A percentile compares a stretch with the other conserved stretches of the same genome.
These are phyloP conservation scores for Calcarius ornatus DNA, from an alignment of 2,113 vertebrate genomes.

Conservation along the genomic window DNA sequence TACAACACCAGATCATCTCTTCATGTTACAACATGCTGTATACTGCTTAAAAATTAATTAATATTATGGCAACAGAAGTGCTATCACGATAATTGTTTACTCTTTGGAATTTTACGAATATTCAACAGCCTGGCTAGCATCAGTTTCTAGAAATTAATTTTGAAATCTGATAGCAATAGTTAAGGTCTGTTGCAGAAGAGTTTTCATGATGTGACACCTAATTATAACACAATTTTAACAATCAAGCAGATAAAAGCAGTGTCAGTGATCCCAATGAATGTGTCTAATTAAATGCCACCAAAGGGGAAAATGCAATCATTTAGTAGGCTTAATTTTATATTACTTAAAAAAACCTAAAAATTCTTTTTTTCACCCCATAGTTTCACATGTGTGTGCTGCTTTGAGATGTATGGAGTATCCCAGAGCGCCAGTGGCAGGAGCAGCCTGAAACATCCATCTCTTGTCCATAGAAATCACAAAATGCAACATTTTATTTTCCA, in stretches of 20 bases:
- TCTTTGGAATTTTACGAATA: conserved; percentile 33
- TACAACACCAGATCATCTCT: background rate
- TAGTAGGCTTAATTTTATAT: conserved; percentile 10
- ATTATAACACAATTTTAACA: conserved; percentile 53
- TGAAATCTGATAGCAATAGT: conserved; percentile 34
- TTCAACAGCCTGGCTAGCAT: conserved; percentile 5
- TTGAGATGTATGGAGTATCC: background rate
- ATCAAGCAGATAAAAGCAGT: conserved; percentile 13
- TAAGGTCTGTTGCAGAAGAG: conserved; percentile 31
- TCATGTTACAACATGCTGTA: background rate
- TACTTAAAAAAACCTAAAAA: background rate
- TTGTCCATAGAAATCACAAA: background rate
- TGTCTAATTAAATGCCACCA: conserved; percentile 35
- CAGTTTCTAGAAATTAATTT: conserved; percentile 57
- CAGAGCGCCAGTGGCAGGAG: background rate
- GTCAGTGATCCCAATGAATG: conserved; percentile 33
- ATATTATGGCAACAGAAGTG: conserved; percentile 24
- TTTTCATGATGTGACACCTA: conserved; percentile 48
- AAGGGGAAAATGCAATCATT: background rate
- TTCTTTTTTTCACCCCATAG: background rate
- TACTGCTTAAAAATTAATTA: background rate
- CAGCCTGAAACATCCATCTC: background rate
- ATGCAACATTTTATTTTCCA: background rate
- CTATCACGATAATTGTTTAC: conserved; percentile 41
- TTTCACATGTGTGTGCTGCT: background rate